These are phyloP conservation scores for Leptura quadrifasciata DNA, from an alignment of 2,888 invertebrate genomes.

Conservation along the genomic window DNA sequence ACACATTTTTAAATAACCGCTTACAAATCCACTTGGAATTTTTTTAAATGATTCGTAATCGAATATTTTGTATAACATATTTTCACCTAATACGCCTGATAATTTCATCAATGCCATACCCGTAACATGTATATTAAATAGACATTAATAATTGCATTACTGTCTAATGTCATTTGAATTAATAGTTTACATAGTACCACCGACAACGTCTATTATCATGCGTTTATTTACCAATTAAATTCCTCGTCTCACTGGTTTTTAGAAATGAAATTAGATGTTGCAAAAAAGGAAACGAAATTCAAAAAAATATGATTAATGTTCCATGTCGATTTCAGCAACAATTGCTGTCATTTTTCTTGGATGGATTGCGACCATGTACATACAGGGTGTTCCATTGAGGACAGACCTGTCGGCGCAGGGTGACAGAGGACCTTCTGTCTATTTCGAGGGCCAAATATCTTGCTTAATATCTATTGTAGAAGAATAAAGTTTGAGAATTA, in stretches of 20 bases:
- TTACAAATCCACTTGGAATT: neutral
- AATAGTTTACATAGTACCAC: neutral
- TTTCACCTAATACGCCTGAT: neutral
- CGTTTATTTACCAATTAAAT: neutral
- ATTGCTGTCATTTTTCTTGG: neutral
- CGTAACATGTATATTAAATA: neutral
- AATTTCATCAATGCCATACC: neutral
- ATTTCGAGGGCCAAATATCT: too few species aligned
- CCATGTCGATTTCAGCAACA: neutral
- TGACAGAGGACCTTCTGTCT: too few species aligned
- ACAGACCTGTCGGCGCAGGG: too few species aligned
- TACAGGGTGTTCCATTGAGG: too few species aligned
- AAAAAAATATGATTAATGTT: neutral
- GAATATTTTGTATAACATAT: neutral
- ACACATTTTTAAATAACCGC: neutral
- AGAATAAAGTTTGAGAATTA: too few species aligned
- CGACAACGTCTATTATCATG: neutral
- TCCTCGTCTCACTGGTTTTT: neutral
- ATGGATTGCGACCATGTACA: neutral
- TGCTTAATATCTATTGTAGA: too few species aligned
- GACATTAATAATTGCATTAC: neutral
- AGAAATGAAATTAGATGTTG: neutral
- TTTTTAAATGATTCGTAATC: neutral
- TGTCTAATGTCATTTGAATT: neutral
- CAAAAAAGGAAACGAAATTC: neutral